Base-by-base conservation (phyloP, 1,140 invertebrate species). In the Lepidotrigona ventralis region DNA sequence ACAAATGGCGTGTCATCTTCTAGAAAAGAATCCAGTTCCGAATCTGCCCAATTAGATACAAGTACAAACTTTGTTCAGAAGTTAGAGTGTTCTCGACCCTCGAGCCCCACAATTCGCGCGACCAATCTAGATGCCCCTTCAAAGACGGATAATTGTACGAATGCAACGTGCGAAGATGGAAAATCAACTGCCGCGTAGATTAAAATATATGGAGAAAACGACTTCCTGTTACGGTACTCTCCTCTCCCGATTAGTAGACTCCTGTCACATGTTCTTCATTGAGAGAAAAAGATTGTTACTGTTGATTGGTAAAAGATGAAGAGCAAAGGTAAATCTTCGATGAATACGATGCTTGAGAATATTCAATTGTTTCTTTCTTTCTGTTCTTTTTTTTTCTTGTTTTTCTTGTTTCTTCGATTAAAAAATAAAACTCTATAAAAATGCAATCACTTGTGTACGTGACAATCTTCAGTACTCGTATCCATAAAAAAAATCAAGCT, bases 81-180 rank as follows among this genome's bases (percentile, higher is more conserved):
- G 66, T 64, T 80, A 21, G 86, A 88, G 3, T n/a, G 68, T 53
- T n/a, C 75, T 58, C 75, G 83, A 54, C 83, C 87, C 9, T 77
- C 83, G 23, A 92, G 90, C 73, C 87, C 90, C 3, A 39, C 79
- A 26, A 73, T 90, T 29, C 81, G 86, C 46, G 73, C 86, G 69
- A 64, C 86, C 11, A 85, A 86, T 26, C 66, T 74, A 1, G 51
- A 81, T 33, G 69, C 68, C 14, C 39, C 74, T 33, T 71, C 53
- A 39, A 56, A 81, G 46, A 53, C 29, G 29, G 74, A 80, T 11
- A 56, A 19, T 80, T n/a, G 23, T 23, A 21, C 33, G n/a, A 54
- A 51, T 21, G 58, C 70, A 23, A 66, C 76, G 33, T 26, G 29
- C 64, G 63, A 82, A 12, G 33, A 85, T 29, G 81, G 64, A 23